Percentiles rank a stretch among this genome's conserved stretches.
Conservation (phyloP, 1,140 invertebrate species). For the Drosophila tristis region DNA sequence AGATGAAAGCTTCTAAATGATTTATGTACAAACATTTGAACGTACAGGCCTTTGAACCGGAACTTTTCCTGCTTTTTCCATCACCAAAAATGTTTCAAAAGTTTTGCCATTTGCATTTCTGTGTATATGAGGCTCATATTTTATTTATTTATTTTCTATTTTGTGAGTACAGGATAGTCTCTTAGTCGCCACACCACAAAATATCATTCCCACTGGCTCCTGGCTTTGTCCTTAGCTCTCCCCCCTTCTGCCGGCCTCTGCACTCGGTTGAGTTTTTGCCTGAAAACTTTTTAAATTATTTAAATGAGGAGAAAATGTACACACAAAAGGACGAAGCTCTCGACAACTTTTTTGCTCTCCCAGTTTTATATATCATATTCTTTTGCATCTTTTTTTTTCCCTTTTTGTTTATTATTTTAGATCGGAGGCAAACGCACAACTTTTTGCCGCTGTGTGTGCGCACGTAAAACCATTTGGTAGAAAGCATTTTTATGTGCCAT, state of each 20-base stretch:
- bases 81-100: no score
- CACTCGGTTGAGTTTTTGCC: conserved; percentile 33
- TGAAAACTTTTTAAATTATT: conserved; percentile 70
- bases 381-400: no score
- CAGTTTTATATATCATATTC: conserved; percentile 16
- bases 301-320: conserved; percentile 49
- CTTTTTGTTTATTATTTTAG: conserved; percentile 31
- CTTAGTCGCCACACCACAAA: no score
- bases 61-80: no score
- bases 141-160: no score
- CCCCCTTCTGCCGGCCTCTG: background rate
- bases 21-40: no score
- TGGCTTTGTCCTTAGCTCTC: conserved; percentile 29
- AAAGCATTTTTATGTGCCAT: conserved; percentile 47
- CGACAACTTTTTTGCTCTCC: conserved; percentile 21
- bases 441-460: conserved; percentile 7
- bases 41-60: no score
- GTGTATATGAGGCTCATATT: no score
- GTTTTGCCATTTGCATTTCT: no score
- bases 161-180: no score
- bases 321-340: conserved; percentile 16
- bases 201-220: conserved; percentile 1
- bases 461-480: conserved; percentile 39
- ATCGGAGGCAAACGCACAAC: conserved; percentile 22
- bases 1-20: no score